Conservation (phyloP, 2,113 vertebrate species). For the Sphyrna mokarran region DNA sequence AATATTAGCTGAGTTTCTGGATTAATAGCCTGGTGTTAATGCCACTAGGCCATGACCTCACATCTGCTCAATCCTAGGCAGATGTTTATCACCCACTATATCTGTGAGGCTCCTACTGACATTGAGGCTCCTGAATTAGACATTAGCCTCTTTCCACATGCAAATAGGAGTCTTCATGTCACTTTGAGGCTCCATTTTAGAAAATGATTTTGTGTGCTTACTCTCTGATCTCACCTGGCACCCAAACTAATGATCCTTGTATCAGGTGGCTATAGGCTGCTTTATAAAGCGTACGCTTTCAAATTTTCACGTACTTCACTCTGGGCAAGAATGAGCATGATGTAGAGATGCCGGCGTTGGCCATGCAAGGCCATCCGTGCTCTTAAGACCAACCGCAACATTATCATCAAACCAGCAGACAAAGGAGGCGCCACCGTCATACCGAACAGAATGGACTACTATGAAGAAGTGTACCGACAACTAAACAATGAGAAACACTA, state of each 20-base stretch:
- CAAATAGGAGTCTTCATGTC: neutral
- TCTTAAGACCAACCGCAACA: too few species aligned
- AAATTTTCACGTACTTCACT: neutral
- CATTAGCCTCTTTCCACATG: neutral
- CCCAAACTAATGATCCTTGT: neutral
- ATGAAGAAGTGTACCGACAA: too few species aligned
- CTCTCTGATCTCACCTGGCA: neutral
- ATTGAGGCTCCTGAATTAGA: neutral
- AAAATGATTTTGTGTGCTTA: neutral
- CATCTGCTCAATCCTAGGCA: too few species aligned
- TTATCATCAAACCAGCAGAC: too few species aligned
- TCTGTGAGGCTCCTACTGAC: neutral
- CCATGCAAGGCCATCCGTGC: too few species aligned
- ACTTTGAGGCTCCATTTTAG: neutral
- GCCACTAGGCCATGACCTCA: too few species aligned
- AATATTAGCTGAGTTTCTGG: too few species aligned
- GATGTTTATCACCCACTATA: neutral
- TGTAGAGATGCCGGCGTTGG: too few species aligned
- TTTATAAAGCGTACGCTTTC: neutral
- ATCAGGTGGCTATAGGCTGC: neutral
- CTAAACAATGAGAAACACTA: too few species aligned
- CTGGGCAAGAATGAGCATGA: neutral
- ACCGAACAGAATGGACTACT: too few species aligned
- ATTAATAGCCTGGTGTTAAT: too few species aligned
- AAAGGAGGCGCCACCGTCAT: too few species aligned